Evolutionary conservation across 2,113 vertebrate genomes (phyloP), one percentile per base, ranked within the genome.

Genomic region (Dicrurus megarhynchus): DNA sequence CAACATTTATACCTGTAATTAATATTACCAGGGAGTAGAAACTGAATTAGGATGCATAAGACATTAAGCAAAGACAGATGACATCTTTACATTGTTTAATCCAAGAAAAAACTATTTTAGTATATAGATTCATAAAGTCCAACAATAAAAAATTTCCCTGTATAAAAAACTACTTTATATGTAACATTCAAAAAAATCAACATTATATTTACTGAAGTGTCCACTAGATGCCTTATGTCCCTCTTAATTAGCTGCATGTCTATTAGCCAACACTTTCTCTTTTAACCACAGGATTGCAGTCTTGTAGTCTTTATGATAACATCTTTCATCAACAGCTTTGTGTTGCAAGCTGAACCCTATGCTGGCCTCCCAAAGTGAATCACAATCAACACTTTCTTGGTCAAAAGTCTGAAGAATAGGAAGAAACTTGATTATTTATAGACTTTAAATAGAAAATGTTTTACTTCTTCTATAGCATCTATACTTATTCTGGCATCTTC

Each of bases 201-300:
- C 17, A 33, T 37, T 64, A 90, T 64, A 37, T 35, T 94, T 95
- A 84, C n/a, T 69, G 20, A 81, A 90, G 68, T 46, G 84, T 76
- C 91, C 89, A 94, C 92, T 85, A 93, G 86, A 90, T 94, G 92
- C 61, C 68, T 96, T 95, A 94, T 22, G 75, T 64, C 56, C 42
- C 61, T 91, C 37, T 84, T 85, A 92, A 94, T 91, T 65, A 95
- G 84, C 59, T 76, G 33, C n/a, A 39, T 16, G 35, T 63, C 75
- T 95, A 23, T 97, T 97, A 94, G 95, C 82, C 95, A 97, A 96
- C 86, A 97, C 94, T 93, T 97, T 97, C 95, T 87, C 78, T 87
- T 96, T 96, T 74, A 97, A 97, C 96, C 96, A 95, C 97, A 96
- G 53, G 84, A 95, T 92, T 96, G 93, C 92, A 96, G 35, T 90